These are phyloP conservation scores for Cataglyphis albicans DNA, from an alignment of 2,888 invertebrate genomes.

Conservation along the genomic window DNA sequence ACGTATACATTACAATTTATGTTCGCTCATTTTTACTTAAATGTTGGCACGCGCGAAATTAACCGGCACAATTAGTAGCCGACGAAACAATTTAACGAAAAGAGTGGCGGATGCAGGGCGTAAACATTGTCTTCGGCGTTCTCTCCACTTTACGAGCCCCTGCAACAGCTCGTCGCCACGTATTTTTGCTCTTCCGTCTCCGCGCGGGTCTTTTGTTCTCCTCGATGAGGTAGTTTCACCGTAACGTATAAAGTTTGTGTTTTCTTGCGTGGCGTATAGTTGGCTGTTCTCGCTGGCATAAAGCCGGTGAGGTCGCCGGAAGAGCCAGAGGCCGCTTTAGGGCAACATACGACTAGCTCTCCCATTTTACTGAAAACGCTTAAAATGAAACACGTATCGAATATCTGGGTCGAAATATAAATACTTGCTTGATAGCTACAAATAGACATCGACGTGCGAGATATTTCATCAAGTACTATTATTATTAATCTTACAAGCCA, in stretches of 20 bases:
- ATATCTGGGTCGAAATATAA: slow-evolving; percentile 46
- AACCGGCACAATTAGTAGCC: not conserved
- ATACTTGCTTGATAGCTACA: not conserved
- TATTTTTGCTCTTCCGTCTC: slow-evolving; percentile 77
- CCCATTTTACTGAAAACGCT: slow-evolving; percentile 65
- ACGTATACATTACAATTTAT: not conserved
- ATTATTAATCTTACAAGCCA: not conserved
- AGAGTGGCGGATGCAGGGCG: slow-evolving; percentile 27
- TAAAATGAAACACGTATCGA: slow-evolving; percentile 71
- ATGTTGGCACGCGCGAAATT: slow-evolving; percentile 21
- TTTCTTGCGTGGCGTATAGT: slow-evolving; percentile 72
- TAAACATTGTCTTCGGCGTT: slow-evolving; percentile 60
- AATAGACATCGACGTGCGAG: not conserved
- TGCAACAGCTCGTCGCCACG: slow-evolving; percentile 67
- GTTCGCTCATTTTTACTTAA: not conserved
- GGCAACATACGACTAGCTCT: slow-evolving; percentile 60
- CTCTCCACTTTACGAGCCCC: slow-evolving; percentile 72
- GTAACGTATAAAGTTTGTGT: slow-evolving; percentile 77
- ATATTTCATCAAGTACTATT: not conserved
- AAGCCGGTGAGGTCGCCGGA: slow-evolving; percentile 63
- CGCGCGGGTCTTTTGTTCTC: slow-evolving; percentile 77
- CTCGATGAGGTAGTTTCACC: slow-evolving; percentile 74
- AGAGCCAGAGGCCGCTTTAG: slow-evolving; percentile 62
- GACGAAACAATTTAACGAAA: slow-evolving; percentile 49
- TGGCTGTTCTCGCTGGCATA: slow-evolving; percentile 74